Evolutionary conservation across 2,888 invertebrate species (phyloP), one percentile per base, ranked within the genome.

Genomic region (Meteorus cinctellus): DNA sequence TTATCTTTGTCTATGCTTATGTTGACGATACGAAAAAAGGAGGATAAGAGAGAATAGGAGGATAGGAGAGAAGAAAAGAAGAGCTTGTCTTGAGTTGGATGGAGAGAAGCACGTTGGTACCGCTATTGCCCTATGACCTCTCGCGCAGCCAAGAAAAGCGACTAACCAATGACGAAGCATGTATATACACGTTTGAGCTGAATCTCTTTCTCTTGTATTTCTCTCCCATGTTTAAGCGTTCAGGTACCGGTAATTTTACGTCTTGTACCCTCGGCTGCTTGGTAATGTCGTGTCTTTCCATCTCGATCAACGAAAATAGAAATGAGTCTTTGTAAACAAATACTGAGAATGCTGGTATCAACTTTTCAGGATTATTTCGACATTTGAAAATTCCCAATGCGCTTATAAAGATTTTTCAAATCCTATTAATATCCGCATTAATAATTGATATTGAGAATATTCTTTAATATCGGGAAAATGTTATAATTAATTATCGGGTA

Each of bases 71-170:
- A 74, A 66, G 55, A 10, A 19, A 55, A 19, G 51, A 59, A 73
- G 73, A 59, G 74, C 74, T 67, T 55, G 48, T 67, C 71, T 55
- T 55, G 55, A 19, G 36, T 19, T 68, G 65, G 76, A 76, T 74
- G 84, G 80, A 81, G 19, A 55, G 81, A 80, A 82, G 82, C 84
- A 86, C 83, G 86, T 87, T 82, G 86, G 87, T 89, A 89, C 89
- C 89, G 89, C 89, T 89, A 89, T 86, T 86, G 87, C 87, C 89
- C 89, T 88, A 83, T 89, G 88, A 89, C 89, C 89, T 82, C 86
- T 79, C 84, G 81, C 80, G 77, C 77, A 77, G 77, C 74, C 72
- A 75, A 76, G 75, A 74, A 68, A 75, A 79, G 55, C 70, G 76
- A 74, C 60, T 55, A 62, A 66, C 65, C n/a, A 69, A 62, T 72